Evolutionary conservation across 2,888 invertebrate genomes (phyloP).

Genomic region (Temnothorax ravouxi): DNA sequence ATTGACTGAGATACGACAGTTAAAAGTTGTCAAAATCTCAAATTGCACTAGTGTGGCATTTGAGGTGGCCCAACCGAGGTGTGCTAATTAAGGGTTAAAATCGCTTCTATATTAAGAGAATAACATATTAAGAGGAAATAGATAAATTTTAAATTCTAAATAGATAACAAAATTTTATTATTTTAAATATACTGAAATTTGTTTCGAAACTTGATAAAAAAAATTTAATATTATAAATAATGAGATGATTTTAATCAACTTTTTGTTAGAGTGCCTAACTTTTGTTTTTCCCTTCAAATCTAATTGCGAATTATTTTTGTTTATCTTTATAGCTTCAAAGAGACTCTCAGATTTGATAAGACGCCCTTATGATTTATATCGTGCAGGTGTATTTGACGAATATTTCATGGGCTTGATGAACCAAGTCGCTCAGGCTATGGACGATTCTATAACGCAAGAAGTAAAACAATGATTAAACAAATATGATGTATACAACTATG

Average conservation of each 20-base stretch:
- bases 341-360: constrained; percentile 95
- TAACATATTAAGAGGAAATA: not conserved
- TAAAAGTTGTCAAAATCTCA: no score
- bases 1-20: no score
- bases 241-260: not conserved
- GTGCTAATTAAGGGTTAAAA: no score
- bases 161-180: not conserved
- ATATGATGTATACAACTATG: not conserved
- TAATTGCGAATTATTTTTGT: constrained; percentile 17
- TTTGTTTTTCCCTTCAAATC: not conserved
- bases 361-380: constrained; percentile 95
- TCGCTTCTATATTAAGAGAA: not conserved
- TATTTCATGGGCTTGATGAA: constrained; percentile 97
- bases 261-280: not conserved
- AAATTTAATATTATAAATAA: constrained; percentile 10
- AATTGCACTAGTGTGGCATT: no score
- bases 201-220: not conserved
- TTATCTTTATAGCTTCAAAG: constrained; percentile 90
- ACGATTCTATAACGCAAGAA: constrained; percentile 94
- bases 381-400: constrained; percentile 96
- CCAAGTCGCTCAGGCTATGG: constrained; percentile 98
- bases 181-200: not conserved
- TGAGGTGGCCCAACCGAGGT: no score
- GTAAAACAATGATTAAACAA: constrained; percentile 76
- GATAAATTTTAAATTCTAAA: not conserved